Evolutionary conservation across 2,888 invertebrate species (phyloP), one percentile per base, ranked within the genome.

Genomic region (Plemyria rubiginata): DNA sequence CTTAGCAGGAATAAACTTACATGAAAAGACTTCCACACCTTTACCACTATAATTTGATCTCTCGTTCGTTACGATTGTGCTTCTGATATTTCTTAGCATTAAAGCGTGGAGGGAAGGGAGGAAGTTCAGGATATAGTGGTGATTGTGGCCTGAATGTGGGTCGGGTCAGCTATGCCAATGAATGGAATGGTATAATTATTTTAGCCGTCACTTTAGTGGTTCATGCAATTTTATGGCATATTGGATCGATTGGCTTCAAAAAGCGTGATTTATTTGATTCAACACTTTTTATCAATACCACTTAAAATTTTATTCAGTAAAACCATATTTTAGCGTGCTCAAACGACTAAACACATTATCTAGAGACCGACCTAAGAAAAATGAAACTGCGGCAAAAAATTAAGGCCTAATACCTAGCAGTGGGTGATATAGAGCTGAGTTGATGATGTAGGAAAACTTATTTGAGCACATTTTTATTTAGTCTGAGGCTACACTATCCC

Each of bases 81-180:
- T 55, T 49, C 45, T 51, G 11, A 12, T 15, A 45, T 41, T 43
- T 53, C 40, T 3, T 51, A 29, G 9, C n/a, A n/a, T 5, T 56
- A 45, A 16, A 36, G 55, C 45, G 40, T 11, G 16, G 57, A n/a
- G 49, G 59, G 48, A 58, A 46, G 16, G 36, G 58, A 36, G 60
- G 69, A 8, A 67, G 76, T 32, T 71, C 70, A 65, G 8, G 32
- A 16, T 59, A 70, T 11, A 40, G 16, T 73, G 74, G 81, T 71
- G 49, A 48, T 38, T 50, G 50, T 62, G 46, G 7, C 36, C 36
- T 59, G 67, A 72, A 81, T 76, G 70, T 81, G 56, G 80, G 79
- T 74, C 79, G 72, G 79, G 81, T 80, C 81, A 78, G 63, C 46
- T 66, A 71, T 73, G 75, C 68, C 73, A 72, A 56, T 69, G 70